Percentiles rank a stretch among this genome's conserved stretches.
These are phyloP conservation scores for Apis dorsata DNA, from an alignment of 1,140 invertebrate genomes.

Conservation along the genomic window DNA sequence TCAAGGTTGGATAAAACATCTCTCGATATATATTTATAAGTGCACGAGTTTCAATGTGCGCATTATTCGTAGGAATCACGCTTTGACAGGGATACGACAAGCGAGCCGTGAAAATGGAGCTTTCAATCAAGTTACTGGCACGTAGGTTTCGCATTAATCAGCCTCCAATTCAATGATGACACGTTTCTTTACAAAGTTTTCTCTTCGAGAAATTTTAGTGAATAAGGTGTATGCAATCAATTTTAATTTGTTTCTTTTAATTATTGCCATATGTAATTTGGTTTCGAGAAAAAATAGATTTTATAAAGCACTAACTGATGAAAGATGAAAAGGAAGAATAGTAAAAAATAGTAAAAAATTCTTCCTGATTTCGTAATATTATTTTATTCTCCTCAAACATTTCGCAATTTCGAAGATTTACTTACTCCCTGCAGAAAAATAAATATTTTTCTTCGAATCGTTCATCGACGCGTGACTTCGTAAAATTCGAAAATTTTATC, in stretches of 20 bases:
- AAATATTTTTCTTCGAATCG: not conserved
- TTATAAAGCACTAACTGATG: too few relatives aligned
- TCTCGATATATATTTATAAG: not conserved
- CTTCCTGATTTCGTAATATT: not conserved
- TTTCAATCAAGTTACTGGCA: not conserved
- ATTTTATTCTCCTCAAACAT: not conserved
- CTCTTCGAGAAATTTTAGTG: not conserved
- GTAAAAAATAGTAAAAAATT: too few relatives aligned
- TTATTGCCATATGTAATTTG: too few relatives aligned
- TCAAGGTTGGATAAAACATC: constrained; percentile 1
- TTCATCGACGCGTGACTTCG: not conserved
- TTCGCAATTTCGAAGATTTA: too few relatives aligned
- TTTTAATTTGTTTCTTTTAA: too few relatives aligned
- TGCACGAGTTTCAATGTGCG: not conserved
- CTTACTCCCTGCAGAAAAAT: too few relatives aligned
- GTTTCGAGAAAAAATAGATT: too few relatives aligned
- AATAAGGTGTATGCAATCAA: too few relatives aligned
- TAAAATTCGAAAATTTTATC: not conserved
- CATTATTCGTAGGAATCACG: not conserved
- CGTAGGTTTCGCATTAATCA: not conserved
- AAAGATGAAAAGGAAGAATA: too few relatives aligned
- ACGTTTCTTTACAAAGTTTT: not conserved
- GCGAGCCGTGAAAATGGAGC: constrained; percentile 2
- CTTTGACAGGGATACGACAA: not conserved
- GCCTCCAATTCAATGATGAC: not conserved